A percentile compares a stretch with the other conserved stretches of the same genome.
Evolutionary conservation across 2,113 vertebrate genomes (phyloP).

Genomic region (Aegotheles bennettii): DNA sequence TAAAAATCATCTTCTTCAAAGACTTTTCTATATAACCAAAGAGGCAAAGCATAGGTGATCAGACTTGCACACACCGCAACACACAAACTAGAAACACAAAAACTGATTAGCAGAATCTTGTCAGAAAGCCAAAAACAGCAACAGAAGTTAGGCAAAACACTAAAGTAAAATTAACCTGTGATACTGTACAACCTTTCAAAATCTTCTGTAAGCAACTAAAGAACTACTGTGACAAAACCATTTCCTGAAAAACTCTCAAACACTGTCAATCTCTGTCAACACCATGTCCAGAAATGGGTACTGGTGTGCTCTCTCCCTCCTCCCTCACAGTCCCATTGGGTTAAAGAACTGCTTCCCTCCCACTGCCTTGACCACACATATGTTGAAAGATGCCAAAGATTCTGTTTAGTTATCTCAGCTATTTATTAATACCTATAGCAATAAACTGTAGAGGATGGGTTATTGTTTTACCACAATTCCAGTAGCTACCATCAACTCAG

Average conservation of each 20-base stretch:
- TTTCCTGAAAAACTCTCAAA: slow-evolving; percentile 32
- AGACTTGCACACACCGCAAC: background rate
- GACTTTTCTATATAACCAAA: background rate
- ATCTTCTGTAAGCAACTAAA: background rate
- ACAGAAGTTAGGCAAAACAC: slow-evolving; percentile 25
- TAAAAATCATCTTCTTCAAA: background rate
- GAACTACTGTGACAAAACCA: slow-evolving; percentile 11
- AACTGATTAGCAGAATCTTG: slow-evolving; percentile 54
- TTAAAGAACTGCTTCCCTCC: slow-evolving; percentile 22
- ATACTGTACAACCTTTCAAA: slow-evolving; percentile 1
- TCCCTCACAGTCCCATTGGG: background rate
- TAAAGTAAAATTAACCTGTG: slow-evolving; percentile 47
- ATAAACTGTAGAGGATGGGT: background rate
- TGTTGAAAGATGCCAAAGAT: slow-evolving; percentile 33
- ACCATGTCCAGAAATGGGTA: slow-evolving; percentile 33
- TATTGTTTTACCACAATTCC: background rate
- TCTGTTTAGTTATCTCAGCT: background rate
- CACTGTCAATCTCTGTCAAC: slow-evolving; percentile 61
- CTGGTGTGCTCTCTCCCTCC: slow-evolving; percentile 8
- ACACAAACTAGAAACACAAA: background rate
- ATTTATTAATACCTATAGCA: background rate
- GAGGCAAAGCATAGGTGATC: background rate
- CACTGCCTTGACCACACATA: slow-evolving; percentile 55
- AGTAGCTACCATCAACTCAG: background rate
- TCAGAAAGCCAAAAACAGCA: slow-evolving; percentile 43